Conservation (phyloP, 1,140 invertebrate genomes). For the Plutomurus gul region DNA sequence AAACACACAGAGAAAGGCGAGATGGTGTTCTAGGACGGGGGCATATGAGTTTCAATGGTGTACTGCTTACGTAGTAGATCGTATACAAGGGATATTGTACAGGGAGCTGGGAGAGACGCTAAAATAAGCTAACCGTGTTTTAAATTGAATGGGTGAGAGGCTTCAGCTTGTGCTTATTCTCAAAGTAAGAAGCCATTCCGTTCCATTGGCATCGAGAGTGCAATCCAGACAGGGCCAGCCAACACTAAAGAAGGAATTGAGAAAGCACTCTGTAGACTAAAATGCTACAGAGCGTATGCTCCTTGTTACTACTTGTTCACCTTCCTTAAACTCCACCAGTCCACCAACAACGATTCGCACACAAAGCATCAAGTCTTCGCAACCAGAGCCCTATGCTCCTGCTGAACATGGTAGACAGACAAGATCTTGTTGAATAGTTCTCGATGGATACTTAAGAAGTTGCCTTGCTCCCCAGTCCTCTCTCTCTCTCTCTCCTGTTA, state of each 20-base stretch:
- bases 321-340: too few relatives aligned
- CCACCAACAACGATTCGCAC: too few relatives aligned
- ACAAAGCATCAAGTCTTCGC: too few relatives aligned
- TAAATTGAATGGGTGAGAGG: slow-evolving; percentile 26
- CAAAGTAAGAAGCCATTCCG: slow-evolving; percentile 3
- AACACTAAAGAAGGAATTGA: background rate
- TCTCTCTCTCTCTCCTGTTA: too few relatives aligned
- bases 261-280: background rate
- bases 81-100: background rate
- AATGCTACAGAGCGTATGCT: too few relatives aligned
- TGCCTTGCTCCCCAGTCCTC: background rate
- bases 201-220: slow-evolving; percentile 25
- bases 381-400: background rate
- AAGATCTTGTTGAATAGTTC: background rate
- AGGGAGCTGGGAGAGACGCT: background rate
- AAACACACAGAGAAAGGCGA: too few relatives aligned
- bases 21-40: too few relatives aligned
- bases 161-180: slow-evolving; percentile 18
- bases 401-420: background rate
- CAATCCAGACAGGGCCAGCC: background rate
- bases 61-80: too few relatives aligned
- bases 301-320: too few relatives aligned
- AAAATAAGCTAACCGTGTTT: slow-evolving; percentile 29
- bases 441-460: background rate
- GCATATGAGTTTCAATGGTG: too few relatives aligned